Conservation (phyloP, 53 echinoderm and acorn worm genomes). For the Actinopyga echinites region DNA sequence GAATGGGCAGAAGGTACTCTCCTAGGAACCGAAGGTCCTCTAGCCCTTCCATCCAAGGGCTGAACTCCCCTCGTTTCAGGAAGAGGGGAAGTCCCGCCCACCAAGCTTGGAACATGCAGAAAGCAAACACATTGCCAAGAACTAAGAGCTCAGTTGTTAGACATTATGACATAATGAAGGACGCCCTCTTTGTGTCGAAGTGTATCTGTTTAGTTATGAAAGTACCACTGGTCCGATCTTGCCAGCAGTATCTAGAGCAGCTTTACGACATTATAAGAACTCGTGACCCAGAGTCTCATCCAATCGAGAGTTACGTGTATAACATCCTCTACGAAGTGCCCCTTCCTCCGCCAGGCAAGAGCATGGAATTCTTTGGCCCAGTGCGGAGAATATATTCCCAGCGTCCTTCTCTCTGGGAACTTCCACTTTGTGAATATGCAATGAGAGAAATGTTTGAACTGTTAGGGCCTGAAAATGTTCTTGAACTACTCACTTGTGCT, state of each 20-base stretch:
- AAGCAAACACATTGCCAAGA: slow-evolving; percentile 64
- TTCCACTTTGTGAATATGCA: slow-evolving; percentile 88
- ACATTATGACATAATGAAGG: slow-evolving; percentile 80
- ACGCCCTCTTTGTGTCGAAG: slow-evolving; percentile 87
- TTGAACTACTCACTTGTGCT: slow-evolving; percentile 89
- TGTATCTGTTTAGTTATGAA: slow-evolving; percentile 88
- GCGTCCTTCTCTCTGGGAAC: slow-evolving; percentile 73
- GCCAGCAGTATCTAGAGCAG: slow-evolving; percentile 79
- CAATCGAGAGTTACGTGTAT: slow-evolving; percentile 85
- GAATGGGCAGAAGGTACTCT: slow-evolving; percentile 63
- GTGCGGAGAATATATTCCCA: slow-evolving; percentile 74
- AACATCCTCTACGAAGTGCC: slow-evolving; percentile 97
- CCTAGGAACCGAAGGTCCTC: slow-evolving; percentile 65
- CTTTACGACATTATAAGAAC: slow-evolving; percentile 72
- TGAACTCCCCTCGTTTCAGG: slow-evolving; percentile 70
- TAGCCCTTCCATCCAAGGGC: slow-evolving; percentile 65
- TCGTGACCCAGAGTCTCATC: slow-evolving; percentile 63
- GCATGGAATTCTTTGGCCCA: slow-evolving; percentile 78
- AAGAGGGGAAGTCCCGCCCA: slow-evolving; percentile 65
- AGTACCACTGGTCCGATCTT: slow-evolving; percentile 72
- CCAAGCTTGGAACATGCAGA: slow-evolving; percentile 42
- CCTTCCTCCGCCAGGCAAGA: slow-evolving; percentile 75
- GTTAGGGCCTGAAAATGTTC: slow-evolving; percentile 79
- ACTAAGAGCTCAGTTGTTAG: slow-evolving; percentile 52
- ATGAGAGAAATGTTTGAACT: slow-evolving; percentile 77